Base-by-base conservation (phyloP, 2,888 invertebrate species). In the Smittia sp. region DNA sequence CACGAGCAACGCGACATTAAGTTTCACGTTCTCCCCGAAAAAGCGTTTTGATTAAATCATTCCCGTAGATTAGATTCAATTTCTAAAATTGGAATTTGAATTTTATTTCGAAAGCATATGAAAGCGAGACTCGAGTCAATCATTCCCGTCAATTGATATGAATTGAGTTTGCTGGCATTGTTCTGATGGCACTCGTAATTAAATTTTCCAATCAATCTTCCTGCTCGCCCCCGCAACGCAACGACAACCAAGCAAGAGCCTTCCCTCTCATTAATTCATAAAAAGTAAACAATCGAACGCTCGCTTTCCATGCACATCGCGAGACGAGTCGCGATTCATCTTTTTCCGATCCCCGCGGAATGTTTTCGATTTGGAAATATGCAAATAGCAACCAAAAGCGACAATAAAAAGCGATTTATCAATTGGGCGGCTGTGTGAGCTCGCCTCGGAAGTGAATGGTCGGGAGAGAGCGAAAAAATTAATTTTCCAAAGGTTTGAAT, bases 401-500 rank as follows among this genome's bases (percentile, higher is more conserved):
- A 69, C 69, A 69, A 69, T 69, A 69, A 68, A 68, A 68, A 69
- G 27, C 69, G 54, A 69, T 69, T 69, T 69, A 69, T 69, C 69
- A 69, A 69, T 54, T 69, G 20, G 54, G 15, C 38, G 20, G 32
- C 9, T 20, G 20, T 20, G 15, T 3, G 58, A 58, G 18, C 22
- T 58, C 46, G 46, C 6, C 11, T n/a, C 46, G 46, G 15, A 46
- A 11, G n/a, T n/a, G 46, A 46, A 46, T 46, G 58, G 58, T 18
- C 58, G 58, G 7, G 22, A 18, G 9, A 22, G 22, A 66, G 39
- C 22, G 32, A 38, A 69, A 69, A 69, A 67, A 67, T 67, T 67
- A 67, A 67, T 67, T 67, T 67, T 67, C 27, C 22, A 22, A 62
- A 62, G 22, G 22, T 22, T 32, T 32, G 32, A 20, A 62, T 11